Conservation (phyloP, 2,888 invertebrate genomes). For the Brassicogethes aeneus region DNA sequence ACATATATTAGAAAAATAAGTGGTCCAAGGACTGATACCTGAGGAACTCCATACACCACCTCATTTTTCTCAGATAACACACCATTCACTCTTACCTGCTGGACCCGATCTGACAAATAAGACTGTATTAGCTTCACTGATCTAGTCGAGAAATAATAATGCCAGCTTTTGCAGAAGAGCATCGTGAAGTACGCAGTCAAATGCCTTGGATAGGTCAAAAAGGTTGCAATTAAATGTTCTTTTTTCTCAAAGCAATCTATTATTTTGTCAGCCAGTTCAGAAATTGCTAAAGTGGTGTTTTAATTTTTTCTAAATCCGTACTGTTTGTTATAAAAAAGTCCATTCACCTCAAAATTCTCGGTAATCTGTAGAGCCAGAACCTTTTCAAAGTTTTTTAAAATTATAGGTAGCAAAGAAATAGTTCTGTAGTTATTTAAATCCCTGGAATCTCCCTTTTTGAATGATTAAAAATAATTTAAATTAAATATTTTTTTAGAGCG, state of each 20-base stretch:
- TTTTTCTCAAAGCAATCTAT: neutral
- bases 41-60: neutral
- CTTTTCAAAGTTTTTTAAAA: too few relatives aligned
- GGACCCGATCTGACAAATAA: too few relatives aligned
- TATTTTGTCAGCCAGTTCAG: neutral
- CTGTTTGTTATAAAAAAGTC: neutral
- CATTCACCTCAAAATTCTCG: neutral
- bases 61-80: neutral
- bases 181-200: too few relatives aligned
- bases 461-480: too few relatives aligned
- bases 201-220: too few relatives aligned
- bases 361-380: too few relatives aligned
- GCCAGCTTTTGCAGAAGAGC: neutral
- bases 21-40: neutral
- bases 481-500: too few relatives aligned
- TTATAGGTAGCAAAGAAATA: too few relatives aligned
- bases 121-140: too few relatives aligned
- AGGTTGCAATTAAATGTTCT: neutral
- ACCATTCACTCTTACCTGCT: neutral
- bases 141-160: too few relatives aligned
- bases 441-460: too few relatives aligned
- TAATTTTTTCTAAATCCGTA: neutral
- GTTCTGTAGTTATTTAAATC: too few relatives aligned
- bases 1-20: neutral
- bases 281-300: neutral